phyloP scores from a whole-genome alignment of 2,888 invertebrate genomes.

The Reticulitermes lucifugus region DNA sequence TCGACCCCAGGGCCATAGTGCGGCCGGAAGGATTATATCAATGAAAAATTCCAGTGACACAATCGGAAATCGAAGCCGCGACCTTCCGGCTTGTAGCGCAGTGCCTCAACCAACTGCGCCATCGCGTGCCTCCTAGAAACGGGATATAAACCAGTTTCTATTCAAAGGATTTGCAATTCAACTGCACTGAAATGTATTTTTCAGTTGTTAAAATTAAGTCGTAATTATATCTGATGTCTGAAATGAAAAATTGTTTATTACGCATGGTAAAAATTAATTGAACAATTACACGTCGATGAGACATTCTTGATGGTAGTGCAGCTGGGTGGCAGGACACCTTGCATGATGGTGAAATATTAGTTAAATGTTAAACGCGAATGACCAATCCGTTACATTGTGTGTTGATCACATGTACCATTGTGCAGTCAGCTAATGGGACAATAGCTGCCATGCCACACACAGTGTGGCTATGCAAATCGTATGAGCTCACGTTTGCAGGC shows the following conservation, averaged over 20 bases:
- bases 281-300: not conserved
- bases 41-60: no score
- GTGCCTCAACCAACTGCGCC: no score
- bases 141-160: no score
- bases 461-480: not conserved
- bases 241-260: not conserved
- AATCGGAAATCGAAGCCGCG: no score
- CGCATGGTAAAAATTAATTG: not conserved
- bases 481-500: not conserved
- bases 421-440: not conserved
- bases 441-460: not conserved
- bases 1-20: no score
- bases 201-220: no score
- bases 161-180: no score
- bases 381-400: not conserved
- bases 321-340: not conserved
- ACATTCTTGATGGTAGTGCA: not conserved
- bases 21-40: no score
- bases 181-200: no score
- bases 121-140: no score
- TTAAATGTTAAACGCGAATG: not conserved
- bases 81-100: no score
- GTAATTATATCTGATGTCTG: no score
- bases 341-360: not conserved
- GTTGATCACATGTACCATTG: not conserved